Conservation (phyloP, 2,888 invertebrate genomes). For the Rotaria sp. region DNA sequence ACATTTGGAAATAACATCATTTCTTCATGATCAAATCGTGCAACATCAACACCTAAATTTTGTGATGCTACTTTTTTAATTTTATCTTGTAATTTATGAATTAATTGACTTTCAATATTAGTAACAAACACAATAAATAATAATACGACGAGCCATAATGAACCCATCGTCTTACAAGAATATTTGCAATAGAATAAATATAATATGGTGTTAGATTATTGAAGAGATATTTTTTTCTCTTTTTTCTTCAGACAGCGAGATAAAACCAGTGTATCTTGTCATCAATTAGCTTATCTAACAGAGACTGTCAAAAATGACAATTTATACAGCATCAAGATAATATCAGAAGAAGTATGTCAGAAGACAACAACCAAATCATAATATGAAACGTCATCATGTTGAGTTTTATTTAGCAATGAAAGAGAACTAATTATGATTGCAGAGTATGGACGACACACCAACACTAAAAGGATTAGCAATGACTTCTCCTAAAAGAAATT, state of each 20-base stretch:
- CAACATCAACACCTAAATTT: not conserved
- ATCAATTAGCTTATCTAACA: not conserved
- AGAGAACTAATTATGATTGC: not conserved
- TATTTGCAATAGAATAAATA: not conserved
- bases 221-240: not conserved
- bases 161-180: not conserved
- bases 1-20: constrained; percentile 24
- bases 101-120: not conserved
- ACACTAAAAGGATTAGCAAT: no score
- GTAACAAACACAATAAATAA: not conserved
- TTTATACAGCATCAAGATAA: not conserved
- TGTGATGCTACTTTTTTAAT: not conserved
- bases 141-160: not conserved
- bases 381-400: not conserved
- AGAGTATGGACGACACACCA: not conserved
- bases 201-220: not conserved
- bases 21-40: not conserved
- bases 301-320: not conserved
- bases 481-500: no score
- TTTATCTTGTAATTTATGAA: constrained; percentile 23
- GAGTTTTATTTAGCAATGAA: not conserved
- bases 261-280: not conserved
- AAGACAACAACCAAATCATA: not conserved
- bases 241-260: not conserved
- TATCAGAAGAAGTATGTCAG: not conserved